Evolutionary conservation across 2,113 vertebrate genomes (phyloP).

Genomic region (Phyllopteryx taeniolatus): DNA sequence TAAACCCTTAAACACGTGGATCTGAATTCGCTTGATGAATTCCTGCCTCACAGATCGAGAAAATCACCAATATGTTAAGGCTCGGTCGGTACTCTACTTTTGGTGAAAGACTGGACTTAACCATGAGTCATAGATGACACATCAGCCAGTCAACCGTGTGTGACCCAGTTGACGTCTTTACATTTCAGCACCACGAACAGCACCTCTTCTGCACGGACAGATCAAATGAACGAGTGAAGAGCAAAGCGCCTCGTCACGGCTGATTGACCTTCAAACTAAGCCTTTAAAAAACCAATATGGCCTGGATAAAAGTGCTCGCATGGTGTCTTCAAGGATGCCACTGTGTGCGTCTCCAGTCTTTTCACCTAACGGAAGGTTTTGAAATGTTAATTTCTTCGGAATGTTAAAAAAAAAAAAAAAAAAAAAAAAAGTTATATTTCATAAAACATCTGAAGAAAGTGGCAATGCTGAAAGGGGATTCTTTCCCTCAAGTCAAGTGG

Average conservation of each 20-base stretch:
- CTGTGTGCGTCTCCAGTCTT: background rate
- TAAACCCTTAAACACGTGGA: too few relatives aligned
- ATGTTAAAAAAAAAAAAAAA: background rate
- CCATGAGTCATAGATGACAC: background rate
- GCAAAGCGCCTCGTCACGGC: conserved; percentile 16
- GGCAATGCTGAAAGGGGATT: background rate
- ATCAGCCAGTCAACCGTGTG: background rate
- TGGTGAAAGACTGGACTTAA: background rate
- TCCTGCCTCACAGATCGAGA: background rate
- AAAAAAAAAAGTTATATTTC: background rate
- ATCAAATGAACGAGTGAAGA: conserved; percentile 1
- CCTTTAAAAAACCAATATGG: conserved; percentile 3
- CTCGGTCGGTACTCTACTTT: background rate
- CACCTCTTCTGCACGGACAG: conserved; percentile 8
- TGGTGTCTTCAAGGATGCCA: background rate
- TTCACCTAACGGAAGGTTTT: background rate
- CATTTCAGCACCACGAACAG: conserved; percentile 55
- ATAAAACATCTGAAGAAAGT: conserved; percentile 19
- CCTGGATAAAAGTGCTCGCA: background rate
- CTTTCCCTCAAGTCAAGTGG: background rate
- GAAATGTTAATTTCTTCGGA: conserved; percentile 11
- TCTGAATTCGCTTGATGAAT: background rate
- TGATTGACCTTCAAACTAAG: conserved; percentile 16
- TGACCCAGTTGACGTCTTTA: background rate
- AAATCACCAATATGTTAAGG: background rate